Evolutionary conservation across 2,113 vertebrate species (phyloP), one percentile per base, ranked within the genome.

Genomic region (Murina feae): DNA sequence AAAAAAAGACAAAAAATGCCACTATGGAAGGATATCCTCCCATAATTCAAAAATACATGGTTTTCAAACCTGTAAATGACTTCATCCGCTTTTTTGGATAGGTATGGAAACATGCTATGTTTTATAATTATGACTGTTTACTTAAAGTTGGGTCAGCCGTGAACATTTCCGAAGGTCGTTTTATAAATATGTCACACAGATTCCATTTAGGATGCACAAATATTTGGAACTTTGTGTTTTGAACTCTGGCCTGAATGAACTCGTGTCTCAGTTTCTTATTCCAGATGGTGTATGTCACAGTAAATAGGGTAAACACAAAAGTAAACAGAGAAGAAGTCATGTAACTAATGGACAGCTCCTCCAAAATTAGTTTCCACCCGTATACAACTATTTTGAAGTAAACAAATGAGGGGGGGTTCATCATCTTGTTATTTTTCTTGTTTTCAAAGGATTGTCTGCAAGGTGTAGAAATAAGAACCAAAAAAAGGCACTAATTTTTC

Each of bases 331-430:
- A 74, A 97, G 65, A 93, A 47, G 78, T 95, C 49, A 94, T 74
- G 18, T 65, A 53, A 78, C 53, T 96, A 96, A 96, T 14, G 49
- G 89, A 68, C 4, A 14, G 35, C 30, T 69, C 35, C 83, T 90
- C 30, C 21, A 60, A 95, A 80, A 76, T 74, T 90, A 84, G 37
- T 97, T 97, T 95, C 89, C 80, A 95, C n/a, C 89, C 90, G 93
- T 89, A 96, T 6, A 55, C 82, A 89, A 96, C 9, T 39, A 94
- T 86, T 79, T 30, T 66, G 66, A 82, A 74, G 35, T 66, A 90
- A 94, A 92, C 74, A 60, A 53, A 71, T 21, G 25, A 58, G 11
- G 66, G 39, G 14, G 35, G n/a, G n/a, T n/a, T n/a, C n/a, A n/a
- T n/a, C n/a, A n/a, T n/a, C n/a, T n/a, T n/a, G n/a, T n/a, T n/a